A percentile compares a stretch with the other conserved stretches of the same genome.
Conservation (phyloP, 2,888 invertebrate genomes). For the Anticlea derivata region DNA sequence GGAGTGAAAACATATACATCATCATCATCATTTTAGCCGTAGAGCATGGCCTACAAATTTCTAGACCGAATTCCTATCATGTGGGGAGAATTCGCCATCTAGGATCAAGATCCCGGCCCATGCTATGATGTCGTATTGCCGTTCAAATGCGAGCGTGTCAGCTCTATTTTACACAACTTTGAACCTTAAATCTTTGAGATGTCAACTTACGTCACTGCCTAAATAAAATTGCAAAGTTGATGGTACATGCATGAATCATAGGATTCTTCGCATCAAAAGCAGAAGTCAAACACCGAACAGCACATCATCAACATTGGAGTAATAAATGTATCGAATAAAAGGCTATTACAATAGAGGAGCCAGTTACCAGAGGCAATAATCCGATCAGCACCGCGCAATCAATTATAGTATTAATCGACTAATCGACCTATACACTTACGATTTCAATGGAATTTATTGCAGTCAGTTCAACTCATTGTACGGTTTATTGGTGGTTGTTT, state of each 20-base stretch:
- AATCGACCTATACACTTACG: conserved; percentile 44
- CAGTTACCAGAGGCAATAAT: conserved; percentile 32
- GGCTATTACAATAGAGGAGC: conserved; percentile 46
- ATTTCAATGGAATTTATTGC: conserved; percentile 28
- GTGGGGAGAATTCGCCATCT: too few relatives aligned
- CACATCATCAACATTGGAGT: conserved; percentile 26
- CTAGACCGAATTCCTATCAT: too few relatives aligned
- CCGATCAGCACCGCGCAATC: conserved; percentile 41
- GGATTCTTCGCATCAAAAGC: background rate
- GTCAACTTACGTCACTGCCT: too few relatives aligned
- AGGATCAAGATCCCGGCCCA: too few relatives aligned
- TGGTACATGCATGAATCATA: background rate
- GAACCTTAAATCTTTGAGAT: too few relatives aligned
- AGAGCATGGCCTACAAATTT: too few relatives aligned
- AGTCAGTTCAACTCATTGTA: conserved; percentile 8
- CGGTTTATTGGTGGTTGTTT: conserved; percentile 4
- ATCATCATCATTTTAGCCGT: too few relatives aligned
- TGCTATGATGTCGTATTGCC: too few relatives aligned
- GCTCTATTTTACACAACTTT: too few relatives aligned
- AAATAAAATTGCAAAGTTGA: too few relatives aligned
- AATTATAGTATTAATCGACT: conserved; percentile 44
- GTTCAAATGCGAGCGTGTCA: too few relatives aligned
- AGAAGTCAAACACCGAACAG: conserved; percentile 20
- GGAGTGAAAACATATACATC: too few relatives aligned
- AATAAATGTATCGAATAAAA: conserved; percentile 39